phyloP scores from a whole-genome alignment of 2,113 vertebrate genomes.

The Takifugu flavidus region DNA sequence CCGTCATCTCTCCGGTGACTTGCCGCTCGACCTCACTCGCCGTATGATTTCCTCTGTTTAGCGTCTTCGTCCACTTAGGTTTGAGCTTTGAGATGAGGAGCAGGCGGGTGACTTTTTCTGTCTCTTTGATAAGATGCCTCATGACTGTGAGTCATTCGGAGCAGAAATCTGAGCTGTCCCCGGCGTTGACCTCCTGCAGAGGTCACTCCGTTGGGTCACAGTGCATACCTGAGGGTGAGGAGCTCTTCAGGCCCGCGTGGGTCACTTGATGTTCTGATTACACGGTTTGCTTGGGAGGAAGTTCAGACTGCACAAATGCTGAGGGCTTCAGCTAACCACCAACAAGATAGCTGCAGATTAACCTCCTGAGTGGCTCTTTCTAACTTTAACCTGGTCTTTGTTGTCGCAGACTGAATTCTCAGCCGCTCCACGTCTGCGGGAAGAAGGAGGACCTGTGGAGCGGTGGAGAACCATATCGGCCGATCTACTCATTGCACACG shows the following conservation, averaged over 20 bases:
- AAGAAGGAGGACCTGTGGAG: too few relatives aligned
- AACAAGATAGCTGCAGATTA: not conserved
- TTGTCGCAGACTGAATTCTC: too few relatives aligned
- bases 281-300: not conserved
- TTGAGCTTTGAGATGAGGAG: slow-evolving; percentile 18
- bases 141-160: not conserved
- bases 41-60: slow-evolving; percentile 30
- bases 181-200: too few relatives aligned
- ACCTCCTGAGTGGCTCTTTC: not conserved
- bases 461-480: too few relatives aligned
- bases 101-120: slow-evolving; percentile 8
- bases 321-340: not conserved
- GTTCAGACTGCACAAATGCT: too few relatives aligned
- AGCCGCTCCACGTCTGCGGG: too few relatives aligned
- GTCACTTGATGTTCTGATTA: not conserved
- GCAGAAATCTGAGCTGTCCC: not conserved
- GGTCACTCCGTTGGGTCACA: too few relatives aligned
- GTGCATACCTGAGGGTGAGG: not conserved
- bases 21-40: slow-evolving; percentile 30
- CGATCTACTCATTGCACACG: too few relatives aligned
- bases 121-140: not conserved
- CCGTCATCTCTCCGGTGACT: not conserved
- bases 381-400: not conserved
- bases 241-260: not conserved
- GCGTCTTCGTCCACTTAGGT: slow-evolving; percentile 23